Percentiles rank a stretch among this genome's conserved stretches.
These are phyloP conservation scores for Drosophila sechellia DNA, from an alignment of 1,140 invertebrate species.

Conservation along the genomic window DNA sequence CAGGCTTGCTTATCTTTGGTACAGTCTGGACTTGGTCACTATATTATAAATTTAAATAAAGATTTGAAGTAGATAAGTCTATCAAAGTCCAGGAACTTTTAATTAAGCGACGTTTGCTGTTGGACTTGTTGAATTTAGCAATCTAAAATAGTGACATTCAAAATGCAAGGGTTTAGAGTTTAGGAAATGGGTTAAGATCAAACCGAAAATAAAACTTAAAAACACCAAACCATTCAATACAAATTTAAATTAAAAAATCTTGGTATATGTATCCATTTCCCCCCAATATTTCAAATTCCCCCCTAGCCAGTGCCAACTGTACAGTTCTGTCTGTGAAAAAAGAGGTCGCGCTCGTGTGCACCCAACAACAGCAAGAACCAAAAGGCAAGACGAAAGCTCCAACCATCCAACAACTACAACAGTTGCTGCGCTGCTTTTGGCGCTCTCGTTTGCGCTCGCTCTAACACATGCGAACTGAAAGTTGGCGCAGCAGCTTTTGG, in stretches of 20 bases:
- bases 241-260: too few species aligned
- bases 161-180: too few species aligned
- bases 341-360: conserved; percentile 81
- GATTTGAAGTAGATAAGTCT: too few species aligned
- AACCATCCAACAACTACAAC: conserved; percentile 42
- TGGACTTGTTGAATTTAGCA: too few species aligned
- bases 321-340: conserved; percentile 63
- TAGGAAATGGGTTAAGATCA: too few species aligned
- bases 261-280: not conserved
- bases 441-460: conserved; percentile 78
- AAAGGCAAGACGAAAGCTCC: conserved; percentile 34
- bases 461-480: conserved; percentile 69
- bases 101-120: too few species aligned
- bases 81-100: too few species aligned
- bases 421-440: conserved; percentile 51
- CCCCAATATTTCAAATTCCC: conserved; percentile 21
- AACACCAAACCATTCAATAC: too few species aligned
- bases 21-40: not conserved
- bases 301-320: conserved; percentile 62
- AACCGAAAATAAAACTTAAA: too few species aligned
- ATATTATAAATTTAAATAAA: not conserved
- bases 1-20: not conserved
- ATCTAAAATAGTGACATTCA: too few species aligned
- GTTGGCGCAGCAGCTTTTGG: conserved; percentile 69
- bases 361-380: conserved; percentile 44